Percentiles rank a stretch among this genome's conserved stretches.
phyloP scores from a whole-genome alignment of 2,888 invertebrate species.

The Acheta domesticus region DNA sequence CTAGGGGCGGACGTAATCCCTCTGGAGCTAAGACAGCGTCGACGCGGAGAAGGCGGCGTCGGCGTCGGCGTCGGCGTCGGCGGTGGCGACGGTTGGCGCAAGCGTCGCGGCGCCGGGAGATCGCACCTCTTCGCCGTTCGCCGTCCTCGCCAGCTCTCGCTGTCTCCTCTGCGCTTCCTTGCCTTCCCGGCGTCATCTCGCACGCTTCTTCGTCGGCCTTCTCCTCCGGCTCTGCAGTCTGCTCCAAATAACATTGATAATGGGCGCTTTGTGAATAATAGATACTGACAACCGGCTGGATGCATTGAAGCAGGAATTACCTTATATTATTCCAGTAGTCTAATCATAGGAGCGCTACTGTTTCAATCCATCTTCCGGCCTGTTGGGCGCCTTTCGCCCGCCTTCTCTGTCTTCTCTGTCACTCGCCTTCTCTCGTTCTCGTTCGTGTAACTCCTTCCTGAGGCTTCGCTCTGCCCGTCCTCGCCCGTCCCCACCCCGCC shows the following conservation, averaged over 20 bases:
- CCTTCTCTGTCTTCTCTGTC: neutral
- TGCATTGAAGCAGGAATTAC: slow-evolving; percentile 18
- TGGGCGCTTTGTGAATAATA: slow-evolving; percentile 18
- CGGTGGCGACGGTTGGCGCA: no score
- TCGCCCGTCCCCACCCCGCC: neutral
- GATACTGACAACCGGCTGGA: slow-evolving; percentile 1
- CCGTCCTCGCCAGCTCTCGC: no score
- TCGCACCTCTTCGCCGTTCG: no score
- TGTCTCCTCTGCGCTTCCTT: no score
- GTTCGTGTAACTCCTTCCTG: neutral
- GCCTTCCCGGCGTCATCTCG: neutral
- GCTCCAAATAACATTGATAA: slow-evolving; percentile 18
- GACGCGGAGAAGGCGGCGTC: no score
- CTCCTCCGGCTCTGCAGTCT: neutral
- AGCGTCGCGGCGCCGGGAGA: no score
- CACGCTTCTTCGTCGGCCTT: neutral
- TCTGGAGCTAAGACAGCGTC: neutral
- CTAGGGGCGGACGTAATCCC: neutral
- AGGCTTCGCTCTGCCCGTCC: neutral
- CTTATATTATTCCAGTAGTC: slow-evolving; percentile 18
- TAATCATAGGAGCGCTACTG: slow-evolving; percentile 1
- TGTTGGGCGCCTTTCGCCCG: no score
- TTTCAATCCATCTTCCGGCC: neutral
- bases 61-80: no score
- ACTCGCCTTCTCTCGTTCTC: neutral